Conservation (phyloP, 2,888 invertebrate species). For the Tineola bisselliella region DNA sequence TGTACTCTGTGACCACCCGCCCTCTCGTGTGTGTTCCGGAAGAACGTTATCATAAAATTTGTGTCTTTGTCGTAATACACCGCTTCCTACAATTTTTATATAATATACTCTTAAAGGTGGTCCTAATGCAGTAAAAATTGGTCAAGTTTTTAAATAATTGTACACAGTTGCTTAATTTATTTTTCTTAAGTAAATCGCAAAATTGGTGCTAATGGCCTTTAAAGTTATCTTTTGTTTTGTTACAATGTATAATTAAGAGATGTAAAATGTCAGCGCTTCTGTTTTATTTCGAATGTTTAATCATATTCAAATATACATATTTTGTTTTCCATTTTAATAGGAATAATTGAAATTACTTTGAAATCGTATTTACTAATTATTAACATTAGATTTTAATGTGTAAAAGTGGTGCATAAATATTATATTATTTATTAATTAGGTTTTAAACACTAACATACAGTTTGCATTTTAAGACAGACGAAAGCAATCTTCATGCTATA, state of each 20-base stretch:
- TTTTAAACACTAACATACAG: too few species aligned
- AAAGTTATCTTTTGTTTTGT: not conserved
- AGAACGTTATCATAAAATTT: conserved; percentile 28
- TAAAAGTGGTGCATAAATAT: too few species aligned
- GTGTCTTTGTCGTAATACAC: conserved; percentile 28
- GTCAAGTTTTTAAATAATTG: not conserved
- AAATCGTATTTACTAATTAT: too few species aligned
- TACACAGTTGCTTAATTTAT: not conserved
- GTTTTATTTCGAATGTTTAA: not conserved
- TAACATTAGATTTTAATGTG: too few species aligned
- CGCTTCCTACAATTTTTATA: conserved; percentile 26
- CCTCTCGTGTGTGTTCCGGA: conserved; percentile 43
- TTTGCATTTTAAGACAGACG: too few species aligned
- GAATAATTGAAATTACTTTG: too few species aligned
- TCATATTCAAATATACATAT: not conserved
- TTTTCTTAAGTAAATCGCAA: not conserved
- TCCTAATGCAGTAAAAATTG: not conserved
- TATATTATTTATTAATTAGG: too few species aligned
- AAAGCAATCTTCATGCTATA: too few species aligned
- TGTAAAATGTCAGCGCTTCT: not conserved
- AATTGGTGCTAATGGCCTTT: not conserved
- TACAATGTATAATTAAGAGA: not conserved
- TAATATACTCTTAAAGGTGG: conserved; percentile 1
- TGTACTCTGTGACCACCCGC: conserved; percentile 15
- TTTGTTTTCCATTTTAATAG: too few species aligned